Evolutionary conservation across 2,797 vertebrate genomes (phyloP).

Genomic region (Aphelocoma californica): DNA sequence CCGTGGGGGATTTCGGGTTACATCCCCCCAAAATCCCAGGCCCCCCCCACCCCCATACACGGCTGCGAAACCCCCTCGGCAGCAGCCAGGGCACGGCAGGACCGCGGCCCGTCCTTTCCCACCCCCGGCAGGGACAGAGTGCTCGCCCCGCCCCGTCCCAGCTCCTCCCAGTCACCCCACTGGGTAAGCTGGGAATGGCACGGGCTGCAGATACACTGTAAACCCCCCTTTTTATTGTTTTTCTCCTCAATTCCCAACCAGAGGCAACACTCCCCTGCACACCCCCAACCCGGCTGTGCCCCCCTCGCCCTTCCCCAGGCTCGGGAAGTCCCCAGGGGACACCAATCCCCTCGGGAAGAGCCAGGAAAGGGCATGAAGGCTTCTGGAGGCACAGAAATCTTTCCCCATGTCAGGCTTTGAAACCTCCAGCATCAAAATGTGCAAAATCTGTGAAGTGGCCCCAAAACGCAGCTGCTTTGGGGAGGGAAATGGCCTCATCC

Average conservation of each 20-base stretch:
- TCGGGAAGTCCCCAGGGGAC: neutral
- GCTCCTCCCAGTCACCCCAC: slow-evolving; percentile 6
- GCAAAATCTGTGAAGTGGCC: rapidly evolving
- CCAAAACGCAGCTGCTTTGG: neutral
- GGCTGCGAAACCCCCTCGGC: neutral
- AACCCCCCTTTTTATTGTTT: rapidly evolving
- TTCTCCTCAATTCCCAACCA: neutral
- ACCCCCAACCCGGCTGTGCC: neutral
- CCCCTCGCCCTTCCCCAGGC: neutral
- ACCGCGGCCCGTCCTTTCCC: rapidly evolving
- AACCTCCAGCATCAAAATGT: neutral
- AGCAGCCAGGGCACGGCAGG: neutral
- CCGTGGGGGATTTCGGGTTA: neutral
- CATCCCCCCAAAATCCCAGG: rapidly evolving
- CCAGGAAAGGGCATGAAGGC: neutral
- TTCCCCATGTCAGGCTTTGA: neutral
- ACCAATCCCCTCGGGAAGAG: neutral
- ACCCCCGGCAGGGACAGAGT: neutral
- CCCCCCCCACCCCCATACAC: too few species aligned
- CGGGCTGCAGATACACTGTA: rapidly evolving
- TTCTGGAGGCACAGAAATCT: rapidly evolving
- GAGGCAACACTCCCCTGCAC: rapidly evolving
- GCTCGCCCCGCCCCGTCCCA: neutral
- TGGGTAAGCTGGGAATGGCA: neutral
- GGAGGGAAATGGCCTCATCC: neutral